Evolutionary conservation across 2,888 invertebrate species (phyloP).

Genomic region (Plusia festucae): DNA sequence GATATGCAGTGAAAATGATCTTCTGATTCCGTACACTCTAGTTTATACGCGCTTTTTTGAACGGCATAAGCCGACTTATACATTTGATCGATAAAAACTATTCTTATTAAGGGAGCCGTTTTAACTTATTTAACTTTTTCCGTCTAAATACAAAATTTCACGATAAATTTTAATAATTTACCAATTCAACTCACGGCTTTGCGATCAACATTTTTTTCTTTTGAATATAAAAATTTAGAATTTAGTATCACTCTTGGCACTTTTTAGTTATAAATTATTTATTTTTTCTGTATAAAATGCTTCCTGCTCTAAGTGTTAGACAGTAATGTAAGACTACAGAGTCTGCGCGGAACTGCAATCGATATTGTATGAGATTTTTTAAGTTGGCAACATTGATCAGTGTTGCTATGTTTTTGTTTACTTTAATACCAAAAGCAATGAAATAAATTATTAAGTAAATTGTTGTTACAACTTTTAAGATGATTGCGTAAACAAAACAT

Average conservation of each 20-base stretch:
- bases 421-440: not conserved
- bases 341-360: conserved; percentile 55
- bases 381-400: conserved; percentile 7
- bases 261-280: conserved; percentile 1
- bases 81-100: conserved; percentile 77
- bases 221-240: conserved; percentile 9
- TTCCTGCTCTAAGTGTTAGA: conserved; percentile 12
- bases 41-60: conserved; percentile 63
- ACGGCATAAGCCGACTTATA: conserved; percentile 80
- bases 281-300: conserved; percentile 43
- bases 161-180: conserved; percentile 21
- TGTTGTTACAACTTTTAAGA: no score
- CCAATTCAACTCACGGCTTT: conserved; percentile 40
- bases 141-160: conserved; percentile 50
- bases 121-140: conserved; percentile 67
- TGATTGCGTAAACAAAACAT: no score
- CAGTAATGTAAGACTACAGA: conserved; percentile 26
- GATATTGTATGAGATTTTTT: conserved; percentile 29
- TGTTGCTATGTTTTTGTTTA: conserved; percentile 17
- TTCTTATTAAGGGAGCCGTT: conserved; percentile 75
- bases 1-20: conserved; percentile 78
- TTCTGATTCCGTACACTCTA: conserved; percentile 83
- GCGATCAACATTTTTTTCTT: conserved; percentile 45
- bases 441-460: no score
- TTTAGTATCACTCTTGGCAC: conserved; percentile 29